Conservation (phyloP, 2,888 invertebrate genomes). For the Phalera bucephala region DNA sequence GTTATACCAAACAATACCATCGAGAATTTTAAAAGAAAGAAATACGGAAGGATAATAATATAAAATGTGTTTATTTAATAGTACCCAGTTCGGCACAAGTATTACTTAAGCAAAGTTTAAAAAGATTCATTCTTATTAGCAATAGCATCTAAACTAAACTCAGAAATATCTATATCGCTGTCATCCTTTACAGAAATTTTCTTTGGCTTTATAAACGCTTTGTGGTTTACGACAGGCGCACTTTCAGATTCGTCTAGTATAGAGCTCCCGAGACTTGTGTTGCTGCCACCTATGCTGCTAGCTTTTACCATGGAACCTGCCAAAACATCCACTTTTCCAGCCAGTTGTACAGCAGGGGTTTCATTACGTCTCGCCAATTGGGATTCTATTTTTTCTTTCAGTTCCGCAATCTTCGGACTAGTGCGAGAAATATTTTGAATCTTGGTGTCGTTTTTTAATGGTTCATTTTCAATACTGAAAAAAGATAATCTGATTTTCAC, state of each 20-base stretch:
- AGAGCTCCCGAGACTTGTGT: conserved; percentile 76
- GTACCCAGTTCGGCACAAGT: no score
- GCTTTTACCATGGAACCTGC: conserved; percentile 45
- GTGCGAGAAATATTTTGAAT: conserved; percentile 72
- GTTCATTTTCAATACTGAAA: conserved; percentile 75
- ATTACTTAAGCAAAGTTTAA: no score
- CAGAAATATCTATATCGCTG: conserved; percentile 73
- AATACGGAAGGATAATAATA: no score
- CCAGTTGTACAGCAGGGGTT: conserved; percentile 52
- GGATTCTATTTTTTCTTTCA: conserved; percentile 80
- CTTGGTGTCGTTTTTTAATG: conserved; percentile 52
- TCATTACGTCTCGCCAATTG: conserved; percentile 72
- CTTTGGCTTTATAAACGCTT: conserved; percentile 53
- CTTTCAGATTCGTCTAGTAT: conserved; percentile 69
- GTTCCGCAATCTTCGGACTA: conserved; percentile 80
- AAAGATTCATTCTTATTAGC: conserved; percentile 54
- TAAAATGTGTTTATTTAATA: no score
- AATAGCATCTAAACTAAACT: conserved; percentile 64
- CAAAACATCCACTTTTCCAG: conserved; percentile 65
- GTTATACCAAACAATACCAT: no score
- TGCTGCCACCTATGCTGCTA: conserved; percentile 67
- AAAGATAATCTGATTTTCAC: no score
- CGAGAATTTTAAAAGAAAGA: no score
- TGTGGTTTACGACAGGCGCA: conserved; percentile 43
- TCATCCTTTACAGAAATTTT: conserved; percentile 57